These are phyloP conservation scores for Bradypodion ventrale DNA, from an alignment of 2,797 vertebrate genomes.

Conservation along the genomic window DNA sequence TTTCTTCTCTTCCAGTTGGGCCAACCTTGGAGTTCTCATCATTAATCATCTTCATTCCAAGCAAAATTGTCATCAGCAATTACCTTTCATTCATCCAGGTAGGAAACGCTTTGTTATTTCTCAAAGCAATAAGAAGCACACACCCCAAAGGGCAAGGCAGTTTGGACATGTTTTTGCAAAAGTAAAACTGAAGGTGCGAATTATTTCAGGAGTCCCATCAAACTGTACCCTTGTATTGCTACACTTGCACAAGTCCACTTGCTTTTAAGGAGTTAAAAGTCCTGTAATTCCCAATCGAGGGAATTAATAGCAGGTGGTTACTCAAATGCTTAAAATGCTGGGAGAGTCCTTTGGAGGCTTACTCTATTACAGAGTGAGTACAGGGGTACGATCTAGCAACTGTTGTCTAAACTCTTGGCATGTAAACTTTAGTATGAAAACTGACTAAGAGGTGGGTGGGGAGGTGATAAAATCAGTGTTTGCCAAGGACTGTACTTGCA, in stretches of 20 bases:
- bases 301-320: not conserved
- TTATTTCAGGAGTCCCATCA: not conserved
- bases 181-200: conserved; percentile 9
- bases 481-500: not conserved
- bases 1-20: not conserved
- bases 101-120: not conserved
- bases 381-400: not conserved
- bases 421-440: not conserved
- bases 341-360: not conserved
- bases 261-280: too few relatives aligned
- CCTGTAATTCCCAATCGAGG: not conserved
- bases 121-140: conserved; percentile 32
- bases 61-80: conserved; percentile 10
- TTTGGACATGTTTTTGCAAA: conserved; percentile 19
- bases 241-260: not conserved
- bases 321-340: not conserved
- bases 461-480: not conserved
- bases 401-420: not conserved
- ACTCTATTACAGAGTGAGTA: not conserved
- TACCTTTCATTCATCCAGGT: conserved; percentile 16
- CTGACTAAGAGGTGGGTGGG: too few relatives aligned
- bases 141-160: not conserved
- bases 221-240: not conserved
- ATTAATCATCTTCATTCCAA: conserved; percentile 25
- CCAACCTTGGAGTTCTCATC: not conserved